Evolutionary conservation across 2,113 vertebrate species (phyloP), one percentile per base, ranked within the genome.

Genomic region (Etheostoma cragini): DNA sequence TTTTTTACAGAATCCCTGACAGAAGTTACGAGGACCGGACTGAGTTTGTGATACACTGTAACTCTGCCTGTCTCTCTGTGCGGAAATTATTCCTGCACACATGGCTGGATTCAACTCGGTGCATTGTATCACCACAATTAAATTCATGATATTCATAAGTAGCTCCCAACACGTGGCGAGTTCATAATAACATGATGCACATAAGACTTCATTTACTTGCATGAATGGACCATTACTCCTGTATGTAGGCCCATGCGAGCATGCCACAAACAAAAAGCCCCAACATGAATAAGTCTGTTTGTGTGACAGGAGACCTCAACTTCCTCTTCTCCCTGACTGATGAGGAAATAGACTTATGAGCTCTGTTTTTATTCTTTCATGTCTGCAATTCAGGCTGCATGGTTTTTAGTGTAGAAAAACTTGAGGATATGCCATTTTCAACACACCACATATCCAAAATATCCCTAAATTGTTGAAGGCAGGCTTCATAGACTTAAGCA

Each of bases 241-340:
- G 30, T 14, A 50, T 58, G 24, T 30, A 42, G 38, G 38, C 38
- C 38, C 10, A 42, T 46, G 30, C 21, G 42, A 14, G 17, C 33
- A 76, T 30, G 45, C 19, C 21, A 53, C 21, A 14, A 10, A 38
- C 68, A 62, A n/a, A 73, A 67, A 65, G 52, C 52, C 81, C 78
- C 68, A 67, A 68, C 16, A 82, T 80, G 73, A 84, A 68, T 86
- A 53, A 75, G 42, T 69, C 60, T 13, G 22, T 71, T 89, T 91
- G 88, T 89, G 89, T 92, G 88, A 93, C 82, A 69, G 50, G 47
- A 78, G 47, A 82, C 50, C 30, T 68, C 22, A 66, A 82, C 81
- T 90, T 92, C 85, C 81, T 89, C 50, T 81, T 80, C 71, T 82
- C 63, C 24, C 56, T 65, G 30, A 4, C 22, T 10, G 3, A 83